These are phyloP conservation scores for Egretta garzetta DNA, from an alignment of 2,113 vertebrate species.

Conservation along the genomic window DNA sequence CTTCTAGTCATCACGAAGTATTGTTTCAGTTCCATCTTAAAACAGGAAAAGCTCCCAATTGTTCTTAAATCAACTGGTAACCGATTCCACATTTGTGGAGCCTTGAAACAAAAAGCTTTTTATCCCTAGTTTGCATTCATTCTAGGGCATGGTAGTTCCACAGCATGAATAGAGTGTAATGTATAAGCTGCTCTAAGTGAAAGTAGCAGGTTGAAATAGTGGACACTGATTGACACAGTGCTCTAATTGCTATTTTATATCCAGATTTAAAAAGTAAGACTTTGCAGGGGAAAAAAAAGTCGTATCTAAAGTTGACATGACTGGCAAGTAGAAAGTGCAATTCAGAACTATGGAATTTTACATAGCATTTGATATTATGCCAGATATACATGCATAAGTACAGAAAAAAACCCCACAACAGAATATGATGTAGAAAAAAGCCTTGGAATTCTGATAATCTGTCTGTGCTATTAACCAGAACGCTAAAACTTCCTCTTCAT, in stretches of 20 bases:
- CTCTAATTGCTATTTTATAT: constrained; percentile 15
- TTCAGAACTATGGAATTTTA: background rate
- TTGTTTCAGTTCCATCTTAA: constrained; percentile 77
- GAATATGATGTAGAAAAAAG: background rate
- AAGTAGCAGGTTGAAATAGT: constrained; percentile 32
- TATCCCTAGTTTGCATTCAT: constrained; percentile 70
- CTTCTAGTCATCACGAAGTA: constrained; percentile 74
- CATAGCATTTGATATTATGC: background rate
- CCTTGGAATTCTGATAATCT: background rate
- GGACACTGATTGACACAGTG: background rate
- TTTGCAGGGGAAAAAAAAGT: background rate
- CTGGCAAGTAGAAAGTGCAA: background rate
- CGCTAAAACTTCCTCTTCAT: background rate
- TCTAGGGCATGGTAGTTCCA: constrained; percentile 38
- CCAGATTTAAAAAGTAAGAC: background rate
- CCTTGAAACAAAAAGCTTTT: constrained; percentile 74
- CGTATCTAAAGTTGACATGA: background rate
- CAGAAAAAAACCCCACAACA: background rate
- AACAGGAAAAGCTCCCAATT: constrained; percentile 76
- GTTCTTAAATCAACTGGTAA: constrained; percentile 77
- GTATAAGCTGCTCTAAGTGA: constrained; percentile 40
- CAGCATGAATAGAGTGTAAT: constrained; percentile 39
- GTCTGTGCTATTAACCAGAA: background rate
- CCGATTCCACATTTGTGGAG: constrained; percentile 76
- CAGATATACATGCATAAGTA: background rate